A percentile compares a stretch with the other conserved stretches of the same genome.
Conservation (phyloP, 1,140 invertebrate species). For the Bombus picipes region DNA sequence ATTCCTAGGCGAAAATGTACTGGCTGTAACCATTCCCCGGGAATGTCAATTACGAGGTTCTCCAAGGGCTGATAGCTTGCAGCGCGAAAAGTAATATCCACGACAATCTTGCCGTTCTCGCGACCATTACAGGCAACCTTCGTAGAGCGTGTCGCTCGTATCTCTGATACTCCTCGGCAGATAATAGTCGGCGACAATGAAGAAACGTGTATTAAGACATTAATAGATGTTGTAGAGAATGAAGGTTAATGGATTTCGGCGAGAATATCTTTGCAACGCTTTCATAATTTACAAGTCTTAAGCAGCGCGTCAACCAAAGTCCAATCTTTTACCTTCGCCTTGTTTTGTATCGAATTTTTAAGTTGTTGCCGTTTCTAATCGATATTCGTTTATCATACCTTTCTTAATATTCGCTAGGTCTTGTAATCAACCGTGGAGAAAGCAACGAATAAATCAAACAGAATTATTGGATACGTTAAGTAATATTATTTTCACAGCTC, state of each 20-base stretch:
- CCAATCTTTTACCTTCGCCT: too few relatives aligned
- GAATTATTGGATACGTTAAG: too few relatives aligned
- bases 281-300: too few relatives aligned
- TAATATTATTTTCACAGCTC: neutral
- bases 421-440: neutral
- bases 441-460: too few relatives aligned
- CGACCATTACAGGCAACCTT: slow-evolving; percentile 29
- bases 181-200: neutral
- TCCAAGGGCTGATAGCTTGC: slow-evolving; percentile 13
- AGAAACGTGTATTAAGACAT: neutral
- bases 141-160: neutral
- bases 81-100: slow-evolving; percentile 44
- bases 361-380: neutral
- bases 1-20: slow-evolving; percentile 23
- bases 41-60: slow-evolving; percentile 44
- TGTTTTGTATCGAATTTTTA: neutral
- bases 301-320: neutral
- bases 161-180: neutral
- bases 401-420: neutral
- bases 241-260: too few relatives aligned
- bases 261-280: too few relatives aligned
- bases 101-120: slow-evolving; percentile 33
- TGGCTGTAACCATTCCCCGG: slow-evolving; percentile 3
- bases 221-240: too few relatives aligned
- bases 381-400: too few relatives aligned